Evolutionary conservation across 2,888 invertebrate genomes (phyloP).

Genomic region (Prosapia bicincta): DNA sequence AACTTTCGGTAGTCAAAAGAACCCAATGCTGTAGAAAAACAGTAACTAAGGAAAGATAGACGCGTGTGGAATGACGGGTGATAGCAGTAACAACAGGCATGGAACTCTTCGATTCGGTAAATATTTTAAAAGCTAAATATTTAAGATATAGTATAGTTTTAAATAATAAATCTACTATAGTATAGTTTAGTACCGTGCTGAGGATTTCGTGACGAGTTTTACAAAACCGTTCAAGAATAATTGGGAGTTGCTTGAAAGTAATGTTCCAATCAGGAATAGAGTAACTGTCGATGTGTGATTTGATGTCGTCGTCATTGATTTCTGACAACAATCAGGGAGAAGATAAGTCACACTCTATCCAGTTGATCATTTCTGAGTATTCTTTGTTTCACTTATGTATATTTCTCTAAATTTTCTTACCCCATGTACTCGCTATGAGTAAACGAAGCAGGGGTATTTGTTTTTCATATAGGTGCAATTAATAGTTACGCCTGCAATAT

Average conservation of each 20-base stretch:
- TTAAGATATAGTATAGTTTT: neutral
- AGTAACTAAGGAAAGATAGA: neutral
- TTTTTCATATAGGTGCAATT: neutral
- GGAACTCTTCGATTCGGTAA: neutral
- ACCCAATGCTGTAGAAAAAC: neutral
- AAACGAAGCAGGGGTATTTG: neutral
- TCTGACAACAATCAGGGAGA: neutral
- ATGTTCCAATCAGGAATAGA: neutral
- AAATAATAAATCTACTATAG: neutral
- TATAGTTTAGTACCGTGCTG: slow-evolving; percentile 3
- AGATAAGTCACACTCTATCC: neutral
- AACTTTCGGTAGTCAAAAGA: neutral
- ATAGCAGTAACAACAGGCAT: neutral
- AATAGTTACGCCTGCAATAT: no score
- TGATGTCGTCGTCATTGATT: no score
- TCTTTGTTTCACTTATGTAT: neutral
- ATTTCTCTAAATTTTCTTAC: neutral
- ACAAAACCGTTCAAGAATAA: slow-evolving; percentile 15
- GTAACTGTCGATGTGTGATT: neutral
- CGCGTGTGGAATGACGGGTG: neutral
- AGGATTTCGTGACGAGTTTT: slow-evolving; percentile 29
- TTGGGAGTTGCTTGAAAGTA: no score
- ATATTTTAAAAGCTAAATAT: slow-evolving; percentile 1
- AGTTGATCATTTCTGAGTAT: no score
- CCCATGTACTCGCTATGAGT: neutral